phyloP scores from a whole-genome alignment of 2,113 vertebrate species.

The Eptesicus fuscus region DNA sequence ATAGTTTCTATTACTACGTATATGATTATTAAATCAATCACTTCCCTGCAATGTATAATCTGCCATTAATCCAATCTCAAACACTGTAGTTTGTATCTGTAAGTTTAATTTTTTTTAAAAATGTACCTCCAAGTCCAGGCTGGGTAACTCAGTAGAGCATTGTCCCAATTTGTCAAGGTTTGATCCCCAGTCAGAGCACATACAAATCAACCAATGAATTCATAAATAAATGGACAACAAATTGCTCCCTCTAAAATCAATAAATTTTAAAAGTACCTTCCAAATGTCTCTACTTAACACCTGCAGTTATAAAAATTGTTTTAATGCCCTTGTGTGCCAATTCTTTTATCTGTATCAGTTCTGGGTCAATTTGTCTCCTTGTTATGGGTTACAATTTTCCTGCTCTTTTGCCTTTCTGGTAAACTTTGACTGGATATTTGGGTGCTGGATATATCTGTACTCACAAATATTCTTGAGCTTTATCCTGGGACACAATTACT shows the following conservation, averaged over 20 bases:
- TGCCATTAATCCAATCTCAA: not conserved
- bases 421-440: not conserved
- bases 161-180: not conserved
- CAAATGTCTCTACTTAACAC: not conserved
- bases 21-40: not conserved
- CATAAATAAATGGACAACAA: too few species aligned
- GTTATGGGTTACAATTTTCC: not conserved
- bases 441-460: not conserved
- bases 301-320: not conserved
- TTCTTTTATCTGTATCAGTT: conserved; percentile 2
- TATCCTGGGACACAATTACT: not conserved
- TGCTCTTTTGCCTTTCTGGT: not conserved
- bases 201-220: not conserved
- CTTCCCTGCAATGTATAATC: not conserved
- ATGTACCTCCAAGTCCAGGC: not conserved
- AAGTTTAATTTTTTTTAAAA: not conserved
- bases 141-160: not conserved
- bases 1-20: not conserved
- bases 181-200: not conserved
- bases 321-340: not conserved
- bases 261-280: not conserved
- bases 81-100: not conserved
- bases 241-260: not conserved
- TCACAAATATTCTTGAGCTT: not conserved
- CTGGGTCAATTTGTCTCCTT: not conserved